phyloP scores from a whole-genome alignment of 2,888 invertebrate species.

The Trachelus iudaicus region DNA sequence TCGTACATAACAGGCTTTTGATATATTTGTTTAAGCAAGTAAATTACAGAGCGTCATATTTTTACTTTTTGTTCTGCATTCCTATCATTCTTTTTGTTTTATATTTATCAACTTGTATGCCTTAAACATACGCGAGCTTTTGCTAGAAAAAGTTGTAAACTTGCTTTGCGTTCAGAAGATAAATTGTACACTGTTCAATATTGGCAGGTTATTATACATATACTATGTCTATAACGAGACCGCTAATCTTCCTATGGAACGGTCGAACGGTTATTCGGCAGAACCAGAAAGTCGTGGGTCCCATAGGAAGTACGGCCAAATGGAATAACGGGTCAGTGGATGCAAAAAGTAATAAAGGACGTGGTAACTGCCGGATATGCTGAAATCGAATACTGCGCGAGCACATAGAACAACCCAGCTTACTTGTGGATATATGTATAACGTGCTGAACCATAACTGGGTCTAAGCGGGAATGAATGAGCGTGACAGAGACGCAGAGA shows the following conservation, averaged over 20 bases:
- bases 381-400: neutral
- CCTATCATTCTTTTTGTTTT: neutral
- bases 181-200: neutral
- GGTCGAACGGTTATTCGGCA: neutral
- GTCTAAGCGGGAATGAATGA: neutral
- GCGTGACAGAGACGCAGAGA: neutral
- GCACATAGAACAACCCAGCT: neutral
- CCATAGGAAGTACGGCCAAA: neutral
- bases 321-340: neutral
- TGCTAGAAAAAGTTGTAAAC: neutral
- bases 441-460: neutral
- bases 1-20: neutral
- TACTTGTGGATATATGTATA: neutral
- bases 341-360: neutral
- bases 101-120: too few relatives aligned
- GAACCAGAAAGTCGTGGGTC: neutral
- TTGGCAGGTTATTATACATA: neutral
- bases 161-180: too few relatives aligned
- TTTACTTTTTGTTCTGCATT: neutral
- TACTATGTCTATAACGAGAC: neutral
- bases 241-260: neutral
- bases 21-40: neutral
- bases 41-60: neutral
- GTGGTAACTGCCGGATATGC: neutral
- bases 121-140: neutral